Evolutionary conservation across 2,888 invertebrate genomes (phyloP).

Genomic region (Lycaena phlaeas): DNA sequence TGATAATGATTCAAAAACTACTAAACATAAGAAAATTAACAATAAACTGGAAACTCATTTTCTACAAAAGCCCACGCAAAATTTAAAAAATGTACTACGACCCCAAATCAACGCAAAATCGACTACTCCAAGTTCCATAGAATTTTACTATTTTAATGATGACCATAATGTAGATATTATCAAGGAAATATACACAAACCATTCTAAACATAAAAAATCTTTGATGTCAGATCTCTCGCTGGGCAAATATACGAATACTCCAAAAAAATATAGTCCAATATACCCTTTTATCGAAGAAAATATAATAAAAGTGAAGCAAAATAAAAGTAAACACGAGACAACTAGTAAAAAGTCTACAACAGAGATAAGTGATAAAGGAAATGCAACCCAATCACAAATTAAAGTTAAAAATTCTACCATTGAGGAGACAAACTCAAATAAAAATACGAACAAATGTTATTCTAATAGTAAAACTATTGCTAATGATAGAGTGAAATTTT

Average conservation of each 20-base stretch:
- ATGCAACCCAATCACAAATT: no score
- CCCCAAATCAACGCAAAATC: constrained; percentile 7
- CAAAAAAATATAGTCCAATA: no score
- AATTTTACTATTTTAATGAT: constrained; percentile 55
- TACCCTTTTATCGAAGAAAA: no score
- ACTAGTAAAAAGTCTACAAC: no score
- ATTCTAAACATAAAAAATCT: background rate
- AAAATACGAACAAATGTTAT: background rate
- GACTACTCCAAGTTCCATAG: constrained; percentile 46
- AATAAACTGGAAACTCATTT: background rate
- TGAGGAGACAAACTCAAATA: no score
- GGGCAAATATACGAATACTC: constrained; percentile 17
- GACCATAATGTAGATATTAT: background rate
- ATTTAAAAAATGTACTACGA: background rate
- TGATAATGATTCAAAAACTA: constrained; percentile 3
- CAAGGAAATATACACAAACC: background rate
- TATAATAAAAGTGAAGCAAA: no score
- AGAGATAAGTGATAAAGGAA: no score
- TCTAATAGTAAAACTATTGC: constrained; percentile 11
- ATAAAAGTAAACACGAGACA: no score
- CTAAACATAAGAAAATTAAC: constrained; percentile 9
- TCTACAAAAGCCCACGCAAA: constrained; percentile 8
- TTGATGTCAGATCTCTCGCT: background rate
- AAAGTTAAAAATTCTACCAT: no score
- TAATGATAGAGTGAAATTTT: constrained; percentile 53